Percentiles rank a stretch among this genome's conserved stretches.
phyloP scores from a whole-genome alignment of 2,797 vertebrate genomes.

The Mormyrus proboscirostris region DNA sequence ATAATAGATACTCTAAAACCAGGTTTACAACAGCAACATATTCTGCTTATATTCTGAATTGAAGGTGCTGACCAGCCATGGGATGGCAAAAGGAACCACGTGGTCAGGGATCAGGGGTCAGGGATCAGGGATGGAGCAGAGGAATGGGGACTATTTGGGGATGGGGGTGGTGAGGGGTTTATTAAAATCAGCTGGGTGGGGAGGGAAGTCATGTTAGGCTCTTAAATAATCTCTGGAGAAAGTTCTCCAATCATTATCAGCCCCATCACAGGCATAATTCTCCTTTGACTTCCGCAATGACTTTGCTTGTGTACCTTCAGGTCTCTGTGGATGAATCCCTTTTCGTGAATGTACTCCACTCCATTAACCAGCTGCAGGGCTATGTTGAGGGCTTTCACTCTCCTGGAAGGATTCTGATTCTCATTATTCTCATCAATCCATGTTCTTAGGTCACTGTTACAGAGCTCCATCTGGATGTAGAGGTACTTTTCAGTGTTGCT shows the following conservation, averaged over 20 bases:
- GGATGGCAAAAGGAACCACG: background rate
- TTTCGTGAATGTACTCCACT: conserved; percentile 71
- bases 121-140: background rate
- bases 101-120: background rate
- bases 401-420: conserved; percentile 30
- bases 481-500: conserved; percentile 44
- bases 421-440: conserved; percentile 60
- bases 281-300: background rate
- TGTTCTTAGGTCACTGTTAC: conserved; percentile 55
- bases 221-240: background rate
- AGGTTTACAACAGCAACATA: background rate
- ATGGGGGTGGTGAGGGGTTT: background rate
- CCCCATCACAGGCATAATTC: background rate
- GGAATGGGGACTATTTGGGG: background rate
- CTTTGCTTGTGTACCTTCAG: conserved; percentile 67
- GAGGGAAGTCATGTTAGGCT: background rate
- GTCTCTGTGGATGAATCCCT: conserved; percentile 77
- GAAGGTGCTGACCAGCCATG: background rate
- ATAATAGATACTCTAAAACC: background rate
- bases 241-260: background rate
- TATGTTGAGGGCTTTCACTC: conserved; percentile 49
- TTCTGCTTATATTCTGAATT: background rate
- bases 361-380: conserved; percentile 63
- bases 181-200: background rate
- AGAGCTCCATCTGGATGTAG: conserved; percentile 86